Percentiles rank a stretch among this genome's conserved stretches.
These are phyloP conservation scores for Xyrichtys novacula DNA, from an alignment of 2,797 vertebrate genomes.

Conservation along the genomic window DNA sequence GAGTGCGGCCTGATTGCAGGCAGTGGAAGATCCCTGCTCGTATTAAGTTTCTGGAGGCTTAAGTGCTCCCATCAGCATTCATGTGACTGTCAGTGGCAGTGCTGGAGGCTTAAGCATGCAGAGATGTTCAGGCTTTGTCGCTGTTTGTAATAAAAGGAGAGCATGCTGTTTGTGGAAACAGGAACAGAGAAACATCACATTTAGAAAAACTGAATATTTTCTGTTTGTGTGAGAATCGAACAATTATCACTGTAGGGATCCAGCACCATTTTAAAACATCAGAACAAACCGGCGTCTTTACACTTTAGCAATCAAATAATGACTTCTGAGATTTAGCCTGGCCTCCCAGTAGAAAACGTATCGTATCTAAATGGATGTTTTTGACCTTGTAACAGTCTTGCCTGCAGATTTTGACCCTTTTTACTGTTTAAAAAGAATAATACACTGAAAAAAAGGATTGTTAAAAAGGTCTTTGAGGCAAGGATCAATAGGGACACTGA, in stretches of 20 bases:
- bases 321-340: not conserved
- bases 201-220: slow-evolving; percentile 28
- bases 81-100: slow-evolving; percentile 59
- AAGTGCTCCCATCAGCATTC: slow-evolving; percentile 56
- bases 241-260: not conserved
- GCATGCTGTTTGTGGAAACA: slow-evolving; percentile 34
- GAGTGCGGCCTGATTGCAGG: slow-evolving; percentile 43
- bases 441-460: not conserved
- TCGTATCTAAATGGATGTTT: slow-evolving; percentile 9
- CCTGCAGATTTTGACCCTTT: slow-evolving; percentile 9
- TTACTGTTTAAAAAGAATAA: slow-evolving; percentile 3
- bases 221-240: slow-evolving; percentile 29
- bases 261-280: slow-evolving; percentile 13
- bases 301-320: slow-evolving; percentile 1
- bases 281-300: slow-evolving; percentile 6
- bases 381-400: not conserved
- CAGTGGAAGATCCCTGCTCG: slow-evolving; percentile 35
- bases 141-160: slow-evolving; percentile 30
- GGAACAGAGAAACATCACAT: slow-evolving; percentile 3
- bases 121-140: slow-evolving; percentile 27
- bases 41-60: slow-evolving; percentile 40
- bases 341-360: not conserved
- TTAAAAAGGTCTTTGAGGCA: not conserved
- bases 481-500: not conserved
- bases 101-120: slow-evolving; percentile 37